Percentiles rank a stretch among this genome's conserved stretches.
These are phyloP conservation scores for Trichechus manatus DNA, from an alignment of 2,113 vertebrate genomes.

Conservation along the genomic window DNA sequence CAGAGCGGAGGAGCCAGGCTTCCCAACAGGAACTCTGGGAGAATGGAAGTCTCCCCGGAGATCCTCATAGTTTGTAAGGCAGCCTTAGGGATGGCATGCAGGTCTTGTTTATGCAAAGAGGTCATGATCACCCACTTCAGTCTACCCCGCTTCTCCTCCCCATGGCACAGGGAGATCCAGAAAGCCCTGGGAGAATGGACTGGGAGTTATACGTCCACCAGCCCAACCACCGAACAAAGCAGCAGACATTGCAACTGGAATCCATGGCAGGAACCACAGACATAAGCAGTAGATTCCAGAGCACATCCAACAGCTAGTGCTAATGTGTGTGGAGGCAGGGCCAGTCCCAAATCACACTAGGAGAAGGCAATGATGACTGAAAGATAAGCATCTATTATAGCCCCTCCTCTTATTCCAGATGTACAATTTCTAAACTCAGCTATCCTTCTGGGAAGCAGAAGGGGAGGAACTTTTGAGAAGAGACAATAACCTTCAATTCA, in stretches of 20 bases:
- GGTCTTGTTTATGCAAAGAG: neutral
- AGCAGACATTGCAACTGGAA: neutral
- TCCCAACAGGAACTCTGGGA: neutral
- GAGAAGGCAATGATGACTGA: neutral
- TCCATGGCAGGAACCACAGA: neutral
- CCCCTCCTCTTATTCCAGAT: neutral
- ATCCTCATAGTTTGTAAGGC: neutral
- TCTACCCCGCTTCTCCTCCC: no score
- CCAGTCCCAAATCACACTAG: accelerated
- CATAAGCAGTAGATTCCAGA: neutral
- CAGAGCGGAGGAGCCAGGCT: neutral
- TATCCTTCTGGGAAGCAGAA: neutral
- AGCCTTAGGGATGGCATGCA: neutral
- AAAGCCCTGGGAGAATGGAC: neutral
- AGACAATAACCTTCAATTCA: neutral
- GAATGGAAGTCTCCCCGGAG: neutral
- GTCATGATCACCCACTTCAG: neutral
- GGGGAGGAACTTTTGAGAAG: neutral
- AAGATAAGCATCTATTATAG: neutral
- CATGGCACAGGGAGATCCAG: neutral
- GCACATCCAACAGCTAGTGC: neutral
- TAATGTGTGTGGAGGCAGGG: neutral
- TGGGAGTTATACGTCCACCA: neutral
- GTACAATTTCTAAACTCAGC: neutral
- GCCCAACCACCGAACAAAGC: neutral